These are phyloP conservation scores for Mustela lutreola DNA, from an alignment of 2,113 vertebrate genomes.

Conservation along the genomic window DNA sequence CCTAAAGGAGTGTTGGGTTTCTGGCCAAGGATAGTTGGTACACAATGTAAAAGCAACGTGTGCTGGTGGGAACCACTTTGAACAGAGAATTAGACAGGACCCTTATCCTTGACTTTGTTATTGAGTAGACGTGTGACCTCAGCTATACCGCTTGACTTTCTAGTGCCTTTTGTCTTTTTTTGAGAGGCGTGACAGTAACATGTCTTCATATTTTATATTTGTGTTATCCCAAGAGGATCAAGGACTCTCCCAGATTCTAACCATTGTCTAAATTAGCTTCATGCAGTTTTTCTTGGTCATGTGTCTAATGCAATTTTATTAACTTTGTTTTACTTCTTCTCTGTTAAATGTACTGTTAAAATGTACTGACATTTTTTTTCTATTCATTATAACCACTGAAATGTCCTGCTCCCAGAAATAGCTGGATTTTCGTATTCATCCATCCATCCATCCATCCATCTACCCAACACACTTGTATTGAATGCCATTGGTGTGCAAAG, in stretches of 20 bases:
- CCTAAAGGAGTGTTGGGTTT: background rate
- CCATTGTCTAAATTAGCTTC: background rate
- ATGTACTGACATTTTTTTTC: background rate
- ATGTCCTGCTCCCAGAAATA: background rate
- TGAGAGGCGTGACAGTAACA: background rate
- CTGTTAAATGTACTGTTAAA: background rate
- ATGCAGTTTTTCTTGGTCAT: background rate
- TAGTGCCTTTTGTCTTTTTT: background rate
- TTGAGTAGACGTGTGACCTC: background rate
- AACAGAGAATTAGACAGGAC: constrained; percentile 9
- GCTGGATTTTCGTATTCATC: background rate
- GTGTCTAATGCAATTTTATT: background rate
- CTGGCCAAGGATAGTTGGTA: background rate
- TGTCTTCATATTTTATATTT: background rate
- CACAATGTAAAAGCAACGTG: background rate
- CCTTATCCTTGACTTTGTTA: background rate
- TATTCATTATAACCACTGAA: background rate
- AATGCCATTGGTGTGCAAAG: background rate
- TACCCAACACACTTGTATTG: background rate
- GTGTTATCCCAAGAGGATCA: background rate
- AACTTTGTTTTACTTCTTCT: background rate
- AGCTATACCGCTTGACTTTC: background rate
- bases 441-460: background rate
- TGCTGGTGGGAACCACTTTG: background rate
- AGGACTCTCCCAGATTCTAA: background rate